Evolutionary conservation across 2,888 invertebrate genomes (phyloP).

Genomic region (Rhaphigaster nebulosa): DNA sequence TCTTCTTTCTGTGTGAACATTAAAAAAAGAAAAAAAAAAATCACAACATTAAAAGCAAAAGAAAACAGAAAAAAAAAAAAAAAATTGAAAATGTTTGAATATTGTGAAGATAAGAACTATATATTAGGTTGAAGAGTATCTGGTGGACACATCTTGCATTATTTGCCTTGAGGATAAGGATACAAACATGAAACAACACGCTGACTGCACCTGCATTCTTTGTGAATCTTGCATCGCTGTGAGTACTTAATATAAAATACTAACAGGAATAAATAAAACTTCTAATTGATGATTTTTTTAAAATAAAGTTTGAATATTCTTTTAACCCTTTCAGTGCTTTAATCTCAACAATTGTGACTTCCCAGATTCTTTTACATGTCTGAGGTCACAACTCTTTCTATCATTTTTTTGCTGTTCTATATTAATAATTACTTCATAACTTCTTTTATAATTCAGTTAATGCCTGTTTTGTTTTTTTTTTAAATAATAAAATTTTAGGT

Average conservation of each 20-base stretch:
- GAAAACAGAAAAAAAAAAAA: conserved; percentile 37
- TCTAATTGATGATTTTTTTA: neutral
- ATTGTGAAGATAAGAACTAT: conserved; percentile 59
- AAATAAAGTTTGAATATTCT: neutral
- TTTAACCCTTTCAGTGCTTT: neutral
- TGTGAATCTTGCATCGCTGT: conserved; percentile 75
- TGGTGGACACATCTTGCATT: conserved; percentile 69
- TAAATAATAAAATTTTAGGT: too few relatives aligned
- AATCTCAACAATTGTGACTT: neutral
- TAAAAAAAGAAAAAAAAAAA: conserved; percentile 11
- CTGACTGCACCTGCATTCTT: conserved; percentile 73
- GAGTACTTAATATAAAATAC: conserved; percentile 64
- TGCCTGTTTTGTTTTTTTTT: neutral
- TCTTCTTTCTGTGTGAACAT: conserved; percentile 2
- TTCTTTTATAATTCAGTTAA: too few relatives aligned
- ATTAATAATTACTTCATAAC: too few relatives aligned
- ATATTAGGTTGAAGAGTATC: conserved; percentile 67
- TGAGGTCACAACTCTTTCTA: too few relatives aligned
- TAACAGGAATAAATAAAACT: conserved; percentile 46
- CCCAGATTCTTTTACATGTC: neutral
- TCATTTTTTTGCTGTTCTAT: too few relatives aligned
- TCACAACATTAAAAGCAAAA: conserved; percentile 6
- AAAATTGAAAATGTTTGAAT: conserved; percentile 55
- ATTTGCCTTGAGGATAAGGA: conserved; percentile 76
- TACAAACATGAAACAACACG: conserved; percentile 72